Percentiles rank a stretch among this genome's conserved stretches.
Evolutionary conservation across 2,113 vertebrate genomes (phyloP).

Genomic region (Sceloporus undulatus): DNA sequence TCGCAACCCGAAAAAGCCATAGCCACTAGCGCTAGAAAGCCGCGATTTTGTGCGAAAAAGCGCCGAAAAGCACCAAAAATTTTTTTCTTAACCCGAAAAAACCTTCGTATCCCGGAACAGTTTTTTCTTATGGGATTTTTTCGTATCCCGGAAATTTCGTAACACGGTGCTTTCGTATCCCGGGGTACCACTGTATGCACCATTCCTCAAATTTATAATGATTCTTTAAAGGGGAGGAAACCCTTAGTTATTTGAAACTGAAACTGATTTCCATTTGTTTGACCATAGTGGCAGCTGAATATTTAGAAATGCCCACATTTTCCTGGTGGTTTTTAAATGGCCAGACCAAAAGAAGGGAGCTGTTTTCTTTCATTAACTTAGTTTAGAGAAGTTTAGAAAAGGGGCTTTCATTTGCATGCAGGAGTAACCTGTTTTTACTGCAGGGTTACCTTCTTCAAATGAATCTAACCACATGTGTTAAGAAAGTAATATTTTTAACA

Average conservation of each 20-base stretch:
- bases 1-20: too few species aligned
- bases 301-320: not conserved
- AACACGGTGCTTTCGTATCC: too few species aligned
- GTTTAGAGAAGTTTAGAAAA: not conserved
- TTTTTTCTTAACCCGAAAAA: too few species aligned
- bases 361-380: not conserved
- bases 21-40: too few species aligned
- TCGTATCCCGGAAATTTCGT: too few species aligned
- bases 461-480: not conserved
- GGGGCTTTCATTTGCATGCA: not conserved
- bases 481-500: slow-evolving; percentile 1
- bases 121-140: too few species aligned
- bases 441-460: not conserved
- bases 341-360: not conserved
- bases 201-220: not conserved
- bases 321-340: not conserved
- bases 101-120: too few species aligned
- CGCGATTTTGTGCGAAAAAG: too few species aligned
- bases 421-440: not conserved
- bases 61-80: too few species aligned
- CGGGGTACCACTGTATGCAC: too few species aligned
- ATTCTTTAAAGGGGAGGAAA: not conserved
- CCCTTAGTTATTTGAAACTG: not conserved
- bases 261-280: not conserved
- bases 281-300: not conserved